A percentile compares a stretch with the other conserved stretches of the same genome.
These are phyloP conservation scores for Ranitomeya variabilis DNA, from an alignment of 2,113 vertebrate species.

Conservation along the genomic window DNA sequence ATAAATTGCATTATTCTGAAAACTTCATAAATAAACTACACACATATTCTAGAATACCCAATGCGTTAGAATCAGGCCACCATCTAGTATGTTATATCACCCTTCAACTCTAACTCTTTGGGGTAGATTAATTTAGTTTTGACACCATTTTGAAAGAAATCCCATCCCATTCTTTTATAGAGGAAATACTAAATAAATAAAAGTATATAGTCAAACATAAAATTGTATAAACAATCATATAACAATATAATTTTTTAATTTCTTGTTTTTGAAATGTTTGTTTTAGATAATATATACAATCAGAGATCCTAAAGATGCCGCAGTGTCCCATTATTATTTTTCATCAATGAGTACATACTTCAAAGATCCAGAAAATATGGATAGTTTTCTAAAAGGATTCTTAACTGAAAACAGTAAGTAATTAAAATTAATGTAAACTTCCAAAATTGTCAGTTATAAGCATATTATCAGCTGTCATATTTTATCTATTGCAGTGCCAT, in stretches of 20 bases:
- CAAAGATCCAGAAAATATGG: background rate
- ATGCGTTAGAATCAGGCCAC: no score
- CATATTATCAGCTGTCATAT: background rate
- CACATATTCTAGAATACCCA: no score
- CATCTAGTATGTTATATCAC: no score
- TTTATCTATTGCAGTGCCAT: slow-evolving; percentile 40
- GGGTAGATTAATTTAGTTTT: no score
- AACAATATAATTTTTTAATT: background rate
- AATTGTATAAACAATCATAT: no score
- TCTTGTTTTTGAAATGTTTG: background rate
- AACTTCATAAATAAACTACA: no score
- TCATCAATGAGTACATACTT: slow-evolving; percentile 55
- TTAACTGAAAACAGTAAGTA: slow-evolving; percentile 27
- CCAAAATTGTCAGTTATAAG: background rate
- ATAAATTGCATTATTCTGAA: no score
- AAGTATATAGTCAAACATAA: background rate
- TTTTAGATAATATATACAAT: background rate
- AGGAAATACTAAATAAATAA: no score
- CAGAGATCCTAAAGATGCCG: background rate
- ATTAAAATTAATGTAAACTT: background rate
- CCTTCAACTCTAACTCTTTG: no score
- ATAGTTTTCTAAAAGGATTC: slow-evolving; percentile 10
- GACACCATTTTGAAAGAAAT: no score
- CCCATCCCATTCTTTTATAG: no score
- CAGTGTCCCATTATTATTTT: background rate